Evolutionary conservation across 2,888 invertebrate species (phyloP).

Genomic region (Volucella inanis): DNA sequence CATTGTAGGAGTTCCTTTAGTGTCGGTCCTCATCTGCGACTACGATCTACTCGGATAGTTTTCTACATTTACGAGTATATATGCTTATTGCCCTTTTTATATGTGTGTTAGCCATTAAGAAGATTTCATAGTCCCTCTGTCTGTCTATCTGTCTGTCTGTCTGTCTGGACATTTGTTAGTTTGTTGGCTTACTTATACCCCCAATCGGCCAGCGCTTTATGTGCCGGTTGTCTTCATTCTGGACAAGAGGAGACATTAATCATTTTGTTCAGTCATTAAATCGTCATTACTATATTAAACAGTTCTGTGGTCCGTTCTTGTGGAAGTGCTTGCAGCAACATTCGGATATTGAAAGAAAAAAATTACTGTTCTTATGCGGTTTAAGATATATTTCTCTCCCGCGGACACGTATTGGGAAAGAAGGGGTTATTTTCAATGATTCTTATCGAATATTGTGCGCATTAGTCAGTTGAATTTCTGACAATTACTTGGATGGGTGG

Average conservation of each 20-base stretch:
- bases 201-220: conserved; percentile 21
- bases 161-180: conserved; percentile 25
- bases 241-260: conserved; percentile 66
- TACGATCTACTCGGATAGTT: conserved; percentile 33
- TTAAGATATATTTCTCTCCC: conserved; percentile 27
- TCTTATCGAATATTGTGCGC: conserved; percentile 22
- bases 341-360: conserved; percentile 14
- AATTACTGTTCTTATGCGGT: conserved; percentile 40
- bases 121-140: conserved; percentile 24
- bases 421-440: conserved; percentile 30
- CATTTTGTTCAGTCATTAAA: conserved; percentile 75
- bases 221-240: conserved; percentile 62
- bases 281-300: conserved; percentile 72
- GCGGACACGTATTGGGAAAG: conserved; percentile 4
- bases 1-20: background rate
- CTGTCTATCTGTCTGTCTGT: conserved; percentile 48
- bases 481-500: no score
- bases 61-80: conserved; percentile 30
- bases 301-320: conserved; percentile 39
- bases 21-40: conserved; percentile 33
- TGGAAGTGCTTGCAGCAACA: conserved; percentile 45
- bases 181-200: conserved; percentile 48
- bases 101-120: conserved; percentile 28
- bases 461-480: no score
- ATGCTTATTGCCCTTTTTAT: conserved; percentile 53